These are phyloP conservation scores for Scelioninae gen. 2 DNA, from an alignment of 2,888 invertebrate species.

Conservation along the genomic window DNA sequence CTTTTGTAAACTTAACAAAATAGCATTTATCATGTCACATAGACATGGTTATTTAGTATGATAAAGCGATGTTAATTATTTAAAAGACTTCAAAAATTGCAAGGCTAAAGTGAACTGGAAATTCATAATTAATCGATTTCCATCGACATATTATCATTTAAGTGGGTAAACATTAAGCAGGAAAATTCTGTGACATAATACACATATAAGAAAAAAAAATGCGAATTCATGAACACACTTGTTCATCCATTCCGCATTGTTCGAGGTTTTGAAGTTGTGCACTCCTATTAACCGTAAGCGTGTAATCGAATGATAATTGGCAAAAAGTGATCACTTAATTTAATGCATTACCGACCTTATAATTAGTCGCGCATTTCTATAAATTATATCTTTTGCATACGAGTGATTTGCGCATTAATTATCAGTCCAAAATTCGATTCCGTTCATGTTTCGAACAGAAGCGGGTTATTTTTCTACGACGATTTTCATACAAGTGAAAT, in stretches of 20 bases:
- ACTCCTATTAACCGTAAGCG: conserved; percentile 1
- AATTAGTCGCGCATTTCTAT: background rate
- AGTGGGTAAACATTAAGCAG: conserved; percentile 25
- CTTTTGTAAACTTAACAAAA: conserved; percentile 8
- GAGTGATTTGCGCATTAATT: too few relatives aligned
- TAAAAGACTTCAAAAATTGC: conserved; percentile 21
- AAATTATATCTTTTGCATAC: too few relatives aligned
- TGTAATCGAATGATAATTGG: conserved; percentile 14
- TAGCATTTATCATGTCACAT: conserved; percentile 16
- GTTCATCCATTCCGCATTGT: conserved; percentile 1
- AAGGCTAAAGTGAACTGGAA: conserved; percentile 26
- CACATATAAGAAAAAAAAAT: conserved; percentile 24
- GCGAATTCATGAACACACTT: background rate
- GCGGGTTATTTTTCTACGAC: too few relatives aligned
- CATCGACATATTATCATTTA: conserved; percentile 29
- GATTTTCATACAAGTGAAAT: too few relatives aligned
- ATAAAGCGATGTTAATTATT: conserved; percentile 19
- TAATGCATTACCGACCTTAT: background rate
- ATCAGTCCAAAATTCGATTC: too few relatives aligned
- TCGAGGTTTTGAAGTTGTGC: background rate
- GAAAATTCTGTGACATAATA: conserved; percentile 44
- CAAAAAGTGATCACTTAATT: conserved; percentile 8
- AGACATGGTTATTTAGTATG: conserved; percentile 12
- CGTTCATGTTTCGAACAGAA: too few relatives aligned
- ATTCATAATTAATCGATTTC: conserved; percentile 33